Conservation (phyloP, 2,113 vertebrate species). For the Bostrychus sinensis region DNA sequence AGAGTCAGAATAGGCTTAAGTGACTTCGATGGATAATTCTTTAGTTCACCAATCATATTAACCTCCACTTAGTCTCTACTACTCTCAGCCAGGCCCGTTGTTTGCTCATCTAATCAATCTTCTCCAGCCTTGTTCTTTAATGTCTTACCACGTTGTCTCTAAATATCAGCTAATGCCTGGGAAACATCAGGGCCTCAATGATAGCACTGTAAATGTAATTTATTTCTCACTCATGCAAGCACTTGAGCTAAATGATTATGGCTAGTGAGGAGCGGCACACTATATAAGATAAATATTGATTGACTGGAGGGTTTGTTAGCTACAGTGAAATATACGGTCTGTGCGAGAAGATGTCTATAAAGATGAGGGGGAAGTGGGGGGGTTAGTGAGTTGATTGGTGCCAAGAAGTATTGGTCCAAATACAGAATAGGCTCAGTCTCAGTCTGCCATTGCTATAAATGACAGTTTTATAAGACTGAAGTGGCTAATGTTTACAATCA, state of each 20-base stretch:
- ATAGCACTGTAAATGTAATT: constrained; percentile 79
- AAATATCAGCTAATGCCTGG: constrained; percentile 75
- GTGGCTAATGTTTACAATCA: constrained; percentile 40
- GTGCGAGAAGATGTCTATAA: constrained; percentile 42
- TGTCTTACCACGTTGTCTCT: constrained; percentile 73
- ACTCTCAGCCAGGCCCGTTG: constrained; percentile 64
- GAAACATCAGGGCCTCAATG: constrained; percentile 72
- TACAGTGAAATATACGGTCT: constrained; percentile 54
- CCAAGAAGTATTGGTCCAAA: constrained; percentile 50
- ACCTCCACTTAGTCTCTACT: constrained; percentile 68
- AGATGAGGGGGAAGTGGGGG: constrained; percentile 30
- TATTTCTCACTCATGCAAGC: constrained; percentile 78
- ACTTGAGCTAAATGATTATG: constrained; percentile 75
- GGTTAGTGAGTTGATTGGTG: constrained; percentile 30
- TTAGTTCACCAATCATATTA: constrained; percentile 70
- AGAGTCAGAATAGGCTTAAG: constrained; percentile 64
- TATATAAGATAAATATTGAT: constrained; percentile 81
- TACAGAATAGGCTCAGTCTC: constrained; percentile 41
- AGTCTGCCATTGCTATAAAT: constrained; percentile 39
- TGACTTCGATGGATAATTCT: constrained; percentile 65
- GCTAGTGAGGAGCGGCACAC: constrained; percentile 63
- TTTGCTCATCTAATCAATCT: constrained; percentile 76
- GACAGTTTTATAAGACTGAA: constrained; percentile 48
- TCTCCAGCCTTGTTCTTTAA: constrained; percentile 75
- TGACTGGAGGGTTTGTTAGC: constrained; percentile 73